Evolutionary conservation across 2,797 vertebrate genomes (phyloP).

Genomic region (Pterois miles): DNA sequence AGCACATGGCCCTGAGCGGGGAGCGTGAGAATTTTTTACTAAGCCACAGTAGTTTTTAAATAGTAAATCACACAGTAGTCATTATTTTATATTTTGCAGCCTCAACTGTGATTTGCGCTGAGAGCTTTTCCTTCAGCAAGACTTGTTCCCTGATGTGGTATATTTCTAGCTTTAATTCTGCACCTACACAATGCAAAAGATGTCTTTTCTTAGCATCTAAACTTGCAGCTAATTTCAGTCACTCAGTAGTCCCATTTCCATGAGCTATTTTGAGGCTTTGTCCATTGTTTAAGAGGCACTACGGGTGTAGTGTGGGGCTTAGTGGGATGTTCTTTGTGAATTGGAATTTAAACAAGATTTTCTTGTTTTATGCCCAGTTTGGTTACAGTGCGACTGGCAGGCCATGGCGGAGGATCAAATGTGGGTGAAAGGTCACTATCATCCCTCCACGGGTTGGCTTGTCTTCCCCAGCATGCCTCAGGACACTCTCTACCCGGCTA

Average conservation of each 20-base stretch:
- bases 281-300: conserved; percentile 22
- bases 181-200: conserved; percentile 3
- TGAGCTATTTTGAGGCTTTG: conserved; percentile 19
- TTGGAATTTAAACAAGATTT: conserved; percentile 41
- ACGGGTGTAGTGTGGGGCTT: conserved; percentile 9
- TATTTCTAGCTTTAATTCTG: conserved; percentile 29
- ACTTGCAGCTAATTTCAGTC: conserved; percentile 1
- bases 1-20: conserved; percentile 42
- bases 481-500: conserved; percentile 49
- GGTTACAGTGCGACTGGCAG: conserved; percentile 29
- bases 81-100: conserved; percentile 45
- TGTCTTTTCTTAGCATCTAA: background rate
- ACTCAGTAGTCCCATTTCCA: conserved; percentile 23
- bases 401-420: conserved; percentile 33
- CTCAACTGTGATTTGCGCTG: conserved; percentile 17
- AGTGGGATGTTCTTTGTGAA: conserved; percentile 20
- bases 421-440: conserved; percentile 62
- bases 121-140: conserved; percentile 22
- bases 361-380: conserved; percentile 36
- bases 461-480: conserved; percentile 55
- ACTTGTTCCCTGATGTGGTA: conserved; percentile 1
- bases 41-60: conserved; percentile 47
- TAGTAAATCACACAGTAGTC: conserved; percentile 29
- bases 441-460: conserved; percentile 51
- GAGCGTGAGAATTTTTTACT: conserved; percentile 31